Evolutionary conservation across 2,113 vertebrate species (phyloP).

Genomic region (Cephalopterus ornatus): DNA sequence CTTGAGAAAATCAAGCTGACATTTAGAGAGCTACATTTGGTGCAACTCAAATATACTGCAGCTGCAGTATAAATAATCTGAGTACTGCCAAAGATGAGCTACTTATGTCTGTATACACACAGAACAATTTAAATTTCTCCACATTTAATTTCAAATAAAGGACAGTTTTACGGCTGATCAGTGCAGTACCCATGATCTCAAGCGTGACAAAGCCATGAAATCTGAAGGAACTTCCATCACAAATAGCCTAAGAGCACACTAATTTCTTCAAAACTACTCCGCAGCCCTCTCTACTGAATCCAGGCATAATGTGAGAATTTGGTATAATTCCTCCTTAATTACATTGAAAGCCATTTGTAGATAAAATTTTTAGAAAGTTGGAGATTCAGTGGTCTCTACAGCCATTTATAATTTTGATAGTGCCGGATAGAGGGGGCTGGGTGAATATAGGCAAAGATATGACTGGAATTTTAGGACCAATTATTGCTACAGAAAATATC

Average conservation of each 20-base stretch:
- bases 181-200: neutral
- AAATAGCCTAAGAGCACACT: neutral
- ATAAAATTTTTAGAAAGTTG: neutral
- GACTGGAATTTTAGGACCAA: neutral
- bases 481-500: neutral
- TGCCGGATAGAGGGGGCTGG: neutral
- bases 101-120: constrained; percentile 24
- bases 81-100: constrained; percentile 29
- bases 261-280: neutral
- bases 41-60: constrained; percentile 45
- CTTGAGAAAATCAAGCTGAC: constrained; percentile 52
- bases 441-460: neutral
- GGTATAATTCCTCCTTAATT: neutral
- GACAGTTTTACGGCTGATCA: neutral
- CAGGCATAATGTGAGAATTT: neutral
- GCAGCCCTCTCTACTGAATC: neutral
- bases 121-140: constrained; percentile 35
- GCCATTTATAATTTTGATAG: neutral
- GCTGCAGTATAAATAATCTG: constrained; percentile 45
- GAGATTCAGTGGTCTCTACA: neutral
- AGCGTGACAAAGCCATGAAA: constrained; percentile 25
- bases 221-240: neutral
- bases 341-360: neutral
- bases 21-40: constrained; percentile 52
- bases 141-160: constrained; percentile 45